These are phyloP conservation scores for Meteorus sp. DNA, from an alignment of 1,140 invertebrate species.

Conservation along the genomic window DNA sequence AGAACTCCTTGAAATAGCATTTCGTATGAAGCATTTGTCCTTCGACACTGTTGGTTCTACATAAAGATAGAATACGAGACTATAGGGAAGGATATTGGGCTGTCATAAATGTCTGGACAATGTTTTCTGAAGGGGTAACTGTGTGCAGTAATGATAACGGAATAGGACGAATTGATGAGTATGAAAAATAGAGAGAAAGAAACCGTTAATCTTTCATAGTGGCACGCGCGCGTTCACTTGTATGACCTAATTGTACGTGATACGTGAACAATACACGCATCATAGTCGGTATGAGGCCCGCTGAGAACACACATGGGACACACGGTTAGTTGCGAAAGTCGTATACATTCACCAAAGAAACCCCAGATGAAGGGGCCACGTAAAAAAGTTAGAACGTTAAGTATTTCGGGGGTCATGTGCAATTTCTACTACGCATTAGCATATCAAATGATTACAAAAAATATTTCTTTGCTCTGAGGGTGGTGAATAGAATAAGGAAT, in stretches of 20 bases:
- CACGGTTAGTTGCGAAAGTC: neutral
- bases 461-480: no score
- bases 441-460: no score
- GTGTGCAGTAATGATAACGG: neutral
- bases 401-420: no score
- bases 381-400: neutral
- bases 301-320: neutral
- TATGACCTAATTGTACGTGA: conserved; percentile 18
- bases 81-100: no score
- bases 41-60: no score
- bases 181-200: conserved; percentile 1
- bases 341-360: neutral
- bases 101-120: no score
- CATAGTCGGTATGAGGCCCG: neutral
- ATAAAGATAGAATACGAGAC: no score
- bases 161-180: neutral
- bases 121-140: no score
- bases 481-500: no score
- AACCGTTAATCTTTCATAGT: neutral
- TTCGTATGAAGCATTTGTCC: no score
- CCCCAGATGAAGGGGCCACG: conserved; percentile 1
- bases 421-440: no score
- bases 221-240: conserved; percentile 13
- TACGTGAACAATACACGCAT: conserved; percentile 7
- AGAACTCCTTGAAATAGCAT: no score